phyloP scores from a whole-genome alignment of 2,888 invertebrate genomes.

The Urechis unicinctus region DNA sequence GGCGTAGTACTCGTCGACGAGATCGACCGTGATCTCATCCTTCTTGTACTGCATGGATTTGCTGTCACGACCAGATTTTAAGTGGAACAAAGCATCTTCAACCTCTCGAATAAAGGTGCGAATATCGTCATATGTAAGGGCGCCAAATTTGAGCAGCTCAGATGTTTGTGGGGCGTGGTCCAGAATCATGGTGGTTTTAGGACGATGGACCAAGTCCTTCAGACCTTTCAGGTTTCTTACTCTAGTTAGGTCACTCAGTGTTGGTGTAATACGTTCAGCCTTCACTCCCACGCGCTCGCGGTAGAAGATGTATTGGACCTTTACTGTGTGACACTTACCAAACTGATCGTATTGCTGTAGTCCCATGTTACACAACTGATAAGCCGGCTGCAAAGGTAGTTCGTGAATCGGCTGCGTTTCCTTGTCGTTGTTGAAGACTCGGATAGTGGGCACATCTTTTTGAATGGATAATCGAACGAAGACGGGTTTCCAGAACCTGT shows the following conservation, averaged over 20 bases:
- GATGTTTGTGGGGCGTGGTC: constrained; percentile 94
- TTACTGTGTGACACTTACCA: constrained; percentile 97
- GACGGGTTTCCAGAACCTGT: constrained; percentile 90
- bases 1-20: constrained; percentile 48
- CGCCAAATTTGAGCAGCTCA: constrained; percentile 91
- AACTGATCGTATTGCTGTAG: constrained; percentile 95
- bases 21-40: constrained; percentile 48
- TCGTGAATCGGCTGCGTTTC: constrained; percentile 94
- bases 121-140: constrained; percentile 79
- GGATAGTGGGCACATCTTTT: constrained; percentile 64
- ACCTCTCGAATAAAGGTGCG: constrained; percentile 84
- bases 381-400: constrained; percentile 69
- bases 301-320: constrained; percentile 94
- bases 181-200: constrained; percentile 57
- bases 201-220: constrained; percentile 44
- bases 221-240: constrained; percentile 25
- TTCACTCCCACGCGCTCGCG: constrained; percentile 84
- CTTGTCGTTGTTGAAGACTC: constrained; percentile 72
- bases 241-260: constrained; percentile 21
- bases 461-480: constrained; percentile 78
- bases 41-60: constrained; percentile 46
- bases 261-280: constrained; percentile 42
- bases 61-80: constrained; percentile 36
- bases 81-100: constrained; percentile 73
- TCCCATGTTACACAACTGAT: constrained; percentile 73